A percentile compares a stretch with the other conserved stretches of the same genome.
These are phyloP conservation scores for Rhamphomyia laevipes DNA, from an alignment of 2,888 invertebrate species.

Conservation along the genomic window DNA sequence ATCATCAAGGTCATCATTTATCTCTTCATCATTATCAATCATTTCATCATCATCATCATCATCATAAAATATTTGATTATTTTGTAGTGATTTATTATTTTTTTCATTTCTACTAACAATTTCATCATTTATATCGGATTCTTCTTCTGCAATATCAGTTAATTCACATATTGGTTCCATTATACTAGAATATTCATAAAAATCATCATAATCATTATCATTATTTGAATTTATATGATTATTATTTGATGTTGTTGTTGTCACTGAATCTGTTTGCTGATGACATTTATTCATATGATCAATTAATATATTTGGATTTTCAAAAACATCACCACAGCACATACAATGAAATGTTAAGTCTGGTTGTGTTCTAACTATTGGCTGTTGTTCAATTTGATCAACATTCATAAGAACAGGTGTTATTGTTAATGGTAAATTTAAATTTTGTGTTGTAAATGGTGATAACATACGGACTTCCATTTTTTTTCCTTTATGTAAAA, in stretches of 20 bases:
- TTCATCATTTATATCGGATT: constrained; percentile 10
- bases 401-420: constrained; percentile 27
- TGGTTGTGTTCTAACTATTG: constrained; percentile 23
- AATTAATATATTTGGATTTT: constrained; percentile 30
- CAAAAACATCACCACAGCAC: constrained; percentile 32
- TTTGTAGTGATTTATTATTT: background rate
- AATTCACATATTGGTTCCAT: constrained; percentile 35
- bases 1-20: constrained; percentile 9
- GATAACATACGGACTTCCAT: too few relatives aligned
- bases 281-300: constrained; percentile 34
- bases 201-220: constrained; percentile 5
- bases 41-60: constrained; percentile 21
- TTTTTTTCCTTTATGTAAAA: too few relatives aligned
- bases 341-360: constrained; percentile 37
- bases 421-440: constrained; percentile 29
- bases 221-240: constrained; percentile 9
- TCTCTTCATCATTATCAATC: constrained; percentile 14
- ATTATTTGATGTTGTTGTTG: constrained; percentile 1
- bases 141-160: constrained; percentile 13
- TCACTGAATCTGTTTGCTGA: constrained; percentile 19
- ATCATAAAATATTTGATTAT: constrained; percentile 12
- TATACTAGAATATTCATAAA: constrained; percentile 28
- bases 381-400: constrained; percentile 13
- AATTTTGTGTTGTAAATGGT: constrained; percentile 6
- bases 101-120: constrained; percentile 4